Conservation (phyloP, 2,797 vertebrate species). For the Cichlasoma orientale region DNA sequence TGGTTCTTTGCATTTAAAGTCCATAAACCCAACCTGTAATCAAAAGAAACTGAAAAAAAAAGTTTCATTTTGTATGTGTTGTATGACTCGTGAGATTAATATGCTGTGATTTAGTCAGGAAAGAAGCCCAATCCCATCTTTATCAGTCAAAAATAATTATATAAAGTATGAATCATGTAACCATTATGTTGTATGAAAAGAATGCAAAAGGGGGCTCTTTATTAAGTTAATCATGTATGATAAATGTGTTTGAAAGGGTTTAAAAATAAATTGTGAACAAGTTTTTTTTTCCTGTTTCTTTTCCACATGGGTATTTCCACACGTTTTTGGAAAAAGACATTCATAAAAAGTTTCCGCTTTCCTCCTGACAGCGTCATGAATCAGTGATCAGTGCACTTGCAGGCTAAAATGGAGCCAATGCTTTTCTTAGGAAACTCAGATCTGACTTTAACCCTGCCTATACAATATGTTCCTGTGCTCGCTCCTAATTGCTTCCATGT, state of each 20-base stretch:
- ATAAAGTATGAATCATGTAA: background rate
- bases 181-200: no score
- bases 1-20: background rate
- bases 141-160: background rate
- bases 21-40: background rate
- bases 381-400: constrained; percentile 31
- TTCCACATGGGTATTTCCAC: background rate
- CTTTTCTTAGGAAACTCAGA: constrained; percentile 33
- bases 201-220: no score
- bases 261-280: background rate
- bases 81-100: background rate
- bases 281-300: background rate
- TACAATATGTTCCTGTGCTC: constrained; percentile 52
- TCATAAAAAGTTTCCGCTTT: background rate
- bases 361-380: constrained; percentile 12
- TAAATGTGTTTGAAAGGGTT: no score
- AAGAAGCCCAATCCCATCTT: background rate
- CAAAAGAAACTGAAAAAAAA: background rate
- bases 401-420: constrained; percentile 19
- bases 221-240: no score
- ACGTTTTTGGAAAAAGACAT: background rate
- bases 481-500: constrained; percentile 81
- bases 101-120: background rate
- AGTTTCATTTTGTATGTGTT: no score
- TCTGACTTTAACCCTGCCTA: constrained; percentile 48